phyloP scores from a whole-genome alignment of 2,113 vertebrate species.

The Phylloscopus trochilus region DNA sequence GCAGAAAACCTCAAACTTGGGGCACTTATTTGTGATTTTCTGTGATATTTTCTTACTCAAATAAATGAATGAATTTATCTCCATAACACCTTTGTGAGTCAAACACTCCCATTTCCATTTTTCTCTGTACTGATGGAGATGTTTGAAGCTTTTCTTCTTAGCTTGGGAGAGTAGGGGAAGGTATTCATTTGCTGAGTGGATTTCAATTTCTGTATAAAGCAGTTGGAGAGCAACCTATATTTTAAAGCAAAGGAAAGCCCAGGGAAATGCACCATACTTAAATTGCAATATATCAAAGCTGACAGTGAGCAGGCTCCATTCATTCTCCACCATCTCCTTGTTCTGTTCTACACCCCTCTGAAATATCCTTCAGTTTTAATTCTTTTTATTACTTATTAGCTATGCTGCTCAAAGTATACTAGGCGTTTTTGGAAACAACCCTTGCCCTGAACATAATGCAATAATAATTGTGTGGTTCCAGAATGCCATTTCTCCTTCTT shows the following conservation, averaged over 20 bases:
- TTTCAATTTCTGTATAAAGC: background rate
- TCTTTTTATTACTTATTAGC: background rate
- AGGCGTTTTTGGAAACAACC: background rate
- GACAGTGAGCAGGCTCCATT: background rate
- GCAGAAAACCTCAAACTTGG: background rate
- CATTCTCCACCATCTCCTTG: background rate
- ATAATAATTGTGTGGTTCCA: background rate
- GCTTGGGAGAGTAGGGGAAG: background rate
- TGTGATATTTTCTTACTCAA: background rate
- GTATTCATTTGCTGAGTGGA: background rate
- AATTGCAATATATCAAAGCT: background rate
- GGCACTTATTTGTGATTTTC: background rate
- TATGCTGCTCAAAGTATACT: background rate
- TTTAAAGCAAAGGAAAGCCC: background rate
- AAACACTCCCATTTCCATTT: background rate
- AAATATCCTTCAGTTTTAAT: background rate
- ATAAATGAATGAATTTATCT: background rate
- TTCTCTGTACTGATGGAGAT: background rate
- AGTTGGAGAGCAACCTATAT: background rate
- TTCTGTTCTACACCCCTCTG: background rate
- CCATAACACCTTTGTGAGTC: background rate
- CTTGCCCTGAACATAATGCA: background rate
- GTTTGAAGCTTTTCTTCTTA: background rate
- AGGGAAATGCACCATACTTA: background rate
- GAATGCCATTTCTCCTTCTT: background rate